Conservation (phyloP, 2,888 invertebrate genomes). For the Agonopterix heracliana region DNA sequence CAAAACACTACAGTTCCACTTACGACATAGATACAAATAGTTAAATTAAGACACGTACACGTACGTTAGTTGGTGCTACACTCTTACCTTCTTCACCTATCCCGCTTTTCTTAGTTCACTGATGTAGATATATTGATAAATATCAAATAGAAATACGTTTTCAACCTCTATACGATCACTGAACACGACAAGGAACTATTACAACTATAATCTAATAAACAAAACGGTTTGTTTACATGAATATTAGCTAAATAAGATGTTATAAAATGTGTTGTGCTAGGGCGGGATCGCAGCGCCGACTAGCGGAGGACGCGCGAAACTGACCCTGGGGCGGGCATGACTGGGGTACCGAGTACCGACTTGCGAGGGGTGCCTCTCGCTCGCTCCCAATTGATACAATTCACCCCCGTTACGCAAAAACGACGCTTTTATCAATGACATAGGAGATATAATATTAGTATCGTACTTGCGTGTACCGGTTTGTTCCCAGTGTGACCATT, state of each 20-base stretch:
- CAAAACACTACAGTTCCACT: no score
- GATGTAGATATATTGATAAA: no score
- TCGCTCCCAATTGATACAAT: constrained; percentile 51
- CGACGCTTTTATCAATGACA: constrained; percentile 69
- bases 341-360: constrained; percentile 14
- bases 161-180: constrained; percentile 19
- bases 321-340: constrained; percentile 47
- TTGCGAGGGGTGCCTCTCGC: constrained; percentile 43
- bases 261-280: constrained; percentile 53
- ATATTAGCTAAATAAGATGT: constrained; percentile 44
- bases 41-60: no score
- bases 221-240: constrained; percentile 65
- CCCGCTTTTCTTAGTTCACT: no score
- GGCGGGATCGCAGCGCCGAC: constrained; percentile 69
- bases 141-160: no score
- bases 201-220: constrained; percentile 31
- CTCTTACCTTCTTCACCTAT: no score
- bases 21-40: no score
- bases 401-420: constrained; percentile 60
- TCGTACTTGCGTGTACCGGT: constrained; percentile 9
- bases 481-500: background rate
- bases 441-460: constrained; percentile 55
- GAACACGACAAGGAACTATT: constrained; percentile 26
- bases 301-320: constrained; percentile 55
- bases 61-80: no score